These are phyloP conservation scores for Andinoacara biseriatus DNA, from an alignment of 2,113 vertebrate species.

Conservation along the genomic window DNA sequence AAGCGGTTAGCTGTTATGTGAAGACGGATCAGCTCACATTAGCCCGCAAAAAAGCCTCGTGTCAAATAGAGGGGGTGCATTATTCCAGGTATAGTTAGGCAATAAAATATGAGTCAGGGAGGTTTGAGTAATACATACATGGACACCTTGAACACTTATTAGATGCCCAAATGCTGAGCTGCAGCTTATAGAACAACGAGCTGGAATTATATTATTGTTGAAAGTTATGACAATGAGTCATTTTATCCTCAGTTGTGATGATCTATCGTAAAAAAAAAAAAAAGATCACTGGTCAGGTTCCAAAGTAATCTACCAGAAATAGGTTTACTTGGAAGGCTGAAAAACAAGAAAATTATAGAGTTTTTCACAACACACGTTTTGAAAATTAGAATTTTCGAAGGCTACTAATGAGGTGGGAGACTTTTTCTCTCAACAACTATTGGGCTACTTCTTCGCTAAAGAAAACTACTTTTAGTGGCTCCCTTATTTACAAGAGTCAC, in stretches of 20 bases:
- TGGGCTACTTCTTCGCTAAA: background rate
- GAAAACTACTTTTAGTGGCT: too few species aligned
- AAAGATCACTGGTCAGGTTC: background rate
- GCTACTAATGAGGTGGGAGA: background rate
- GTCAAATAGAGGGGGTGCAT: background rate
- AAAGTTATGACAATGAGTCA: constrained; percentile 3
- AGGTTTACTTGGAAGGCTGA: background rate
- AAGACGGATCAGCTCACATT: background rate
- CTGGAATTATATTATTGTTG: background rate
- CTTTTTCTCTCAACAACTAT: background rate
- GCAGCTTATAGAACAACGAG: background rate
- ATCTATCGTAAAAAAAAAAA: background rate
- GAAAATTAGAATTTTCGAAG: background rate
- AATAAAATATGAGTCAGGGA: constrained; percentile 2
- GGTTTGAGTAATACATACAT: background rate
- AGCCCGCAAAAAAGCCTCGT: background rate
- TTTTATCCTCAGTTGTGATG: background rate
- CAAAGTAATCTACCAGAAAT: background rate
- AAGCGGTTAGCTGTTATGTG: background rate
- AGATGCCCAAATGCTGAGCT: background rate
- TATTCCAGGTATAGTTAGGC: constrained; percentile 12
- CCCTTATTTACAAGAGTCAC: background rate
- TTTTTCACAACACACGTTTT: background rate
- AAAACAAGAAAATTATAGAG: background rate
- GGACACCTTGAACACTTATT: constrained; percentile 2